These are phyloP conservation scores for Merops nubicus DNA, from an alignment of 2,113 vertebrate genomes.

Conservation along the genomic window DNA sequence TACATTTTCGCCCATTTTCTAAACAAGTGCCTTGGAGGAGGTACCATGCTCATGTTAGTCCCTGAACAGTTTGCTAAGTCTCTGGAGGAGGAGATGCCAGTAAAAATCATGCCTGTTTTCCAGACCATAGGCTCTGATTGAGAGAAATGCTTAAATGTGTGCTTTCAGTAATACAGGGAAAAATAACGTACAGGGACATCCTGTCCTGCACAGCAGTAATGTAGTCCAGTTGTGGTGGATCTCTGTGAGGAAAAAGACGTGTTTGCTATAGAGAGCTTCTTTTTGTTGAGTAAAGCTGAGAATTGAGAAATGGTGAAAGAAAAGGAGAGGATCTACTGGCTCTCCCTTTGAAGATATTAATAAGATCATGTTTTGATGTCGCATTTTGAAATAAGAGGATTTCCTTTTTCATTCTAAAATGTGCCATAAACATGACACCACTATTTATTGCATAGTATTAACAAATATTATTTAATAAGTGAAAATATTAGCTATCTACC, in stretches of 20 bases:
- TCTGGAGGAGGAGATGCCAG: background rate
- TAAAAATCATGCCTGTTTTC: background rate
- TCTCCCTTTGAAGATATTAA: background rate
- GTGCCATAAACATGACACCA: background rate
- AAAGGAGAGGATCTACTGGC: background rate
- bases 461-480: background rate
- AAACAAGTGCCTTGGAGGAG: background rate
- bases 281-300: background rate
- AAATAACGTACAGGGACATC: background rate
- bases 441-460: background rate
- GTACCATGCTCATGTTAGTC: background rate
- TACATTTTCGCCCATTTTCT: background rate
- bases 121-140: background rate
- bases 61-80: background rate
- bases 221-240: background rate
- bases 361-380: background rate
- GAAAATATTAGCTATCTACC: background rate
- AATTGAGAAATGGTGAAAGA: background rate
- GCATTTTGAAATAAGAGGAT: constrained; percentile 14
- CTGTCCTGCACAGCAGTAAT: background rate
- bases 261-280: background rate
- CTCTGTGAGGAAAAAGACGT: background rate
- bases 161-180: background rate
- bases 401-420: background rate
- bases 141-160: background rate